Evolutionary conservation across 2,888 invertebrate species (phyloP), one percentile per base, ranked within the genome.

Genomic region (Cantharis nigra): DNA sequence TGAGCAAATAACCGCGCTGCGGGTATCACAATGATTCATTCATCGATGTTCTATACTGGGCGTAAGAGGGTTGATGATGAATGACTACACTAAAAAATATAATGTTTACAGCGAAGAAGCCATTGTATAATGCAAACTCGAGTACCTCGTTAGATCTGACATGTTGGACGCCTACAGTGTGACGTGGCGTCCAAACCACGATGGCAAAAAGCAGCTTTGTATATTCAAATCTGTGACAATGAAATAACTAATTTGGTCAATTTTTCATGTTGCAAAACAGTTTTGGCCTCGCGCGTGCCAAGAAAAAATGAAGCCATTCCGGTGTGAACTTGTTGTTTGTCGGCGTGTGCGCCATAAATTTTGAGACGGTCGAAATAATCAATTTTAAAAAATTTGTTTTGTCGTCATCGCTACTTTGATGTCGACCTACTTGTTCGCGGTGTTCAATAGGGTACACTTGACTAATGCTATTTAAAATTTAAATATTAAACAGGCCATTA

Each of bases 401-500:
- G 49, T 49, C 49, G 49, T 49, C 49, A n/a, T 67, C 20, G 13
- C 65, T 16, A 23, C 26, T 18, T 23, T 23, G 65, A 67, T 23
- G 65, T 67, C 65, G 26, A 67, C 26, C 65, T 67, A 23, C 23
- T 67, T 67, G 65, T 23, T 67, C 23, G 26, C 65, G 26, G 18
- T 67, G 18, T 67, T 67, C 65, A 67, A 67, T 67, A 67, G 20
- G 26, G 65, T 26, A 23, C 65, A 67, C 65, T 67, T 23, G 65
- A 67, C 23, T 67, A 26, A 70, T 14, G 30, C 33, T 33, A 70
- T 70, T 33, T 18, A 70, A 70, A 30, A 69, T 14, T 69, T 30
- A 30, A 69, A 69, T 28, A 69, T 69, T 69, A 30, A 69, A 69
- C 69, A 69, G 69, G 28, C 28, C 33, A 67, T 67, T 67, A 67